Conservation (phyloP, 1,140 invertebrate genomes). For the Oncopeltus fasciatus region DNA sequence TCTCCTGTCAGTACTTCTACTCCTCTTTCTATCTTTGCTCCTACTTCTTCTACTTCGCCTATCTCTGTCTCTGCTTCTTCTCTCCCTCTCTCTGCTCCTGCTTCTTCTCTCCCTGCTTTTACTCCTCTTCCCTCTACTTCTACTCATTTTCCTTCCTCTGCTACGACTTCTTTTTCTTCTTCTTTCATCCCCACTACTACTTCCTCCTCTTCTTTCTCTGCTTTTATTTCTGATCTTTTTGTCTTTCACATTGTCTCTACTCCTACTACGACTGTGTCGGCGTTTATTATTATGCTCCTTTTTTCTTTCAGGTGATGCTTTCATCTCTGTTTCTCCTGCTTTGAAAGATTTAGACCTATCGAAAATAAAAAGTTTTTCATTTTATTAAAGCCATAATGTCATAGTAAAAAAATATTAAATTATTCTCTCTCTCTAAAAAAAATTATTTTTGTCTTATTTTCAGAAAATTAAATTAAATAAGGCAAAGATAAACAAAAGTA, state of each 20-base stretch:
- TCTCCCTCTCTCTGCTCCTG: constrained; percentile 26
- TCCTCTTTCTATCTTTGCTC: constrained; percentile 25
- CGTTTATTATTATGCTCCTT: constrained; percentile 6
- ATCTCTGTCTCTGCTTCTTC: constrained; percentile 26
- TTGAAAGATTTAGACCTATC: background rate
- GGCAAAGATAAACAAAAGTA: too few species aligned
- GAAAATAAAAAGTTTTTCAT: background rate
- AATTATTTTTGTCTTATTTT: too few species aligned
- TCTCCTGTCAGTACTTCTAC: constrained; percentile 26
- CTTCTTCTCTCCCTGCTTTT: constrained; percentile 23
- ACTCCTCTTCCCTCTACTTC: constrained; percentile 21
- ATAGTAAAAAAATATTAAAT: too few species aligned
- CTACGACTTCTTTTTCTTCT: constrained; percentile 27
- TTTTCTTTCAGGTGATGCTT: background rate
- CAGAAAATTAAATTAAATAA: too few species aligned
- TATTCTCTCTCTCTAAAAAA: too few species aligned
- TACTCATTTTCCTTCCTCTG: constrained; percentile 25
- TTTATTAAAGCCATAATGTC: too few species aligned
- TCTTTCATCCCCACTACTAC: constrained; percentile 26
- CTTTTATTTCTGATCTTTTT: constrained; percentile 26
- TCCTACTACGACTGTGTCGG: constrained; percentile 29
- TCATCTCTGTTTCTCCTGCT: background rate
- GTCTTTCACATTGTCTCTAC: constrained; percentile 26
- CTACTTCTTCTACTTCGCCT: constrained; percentile 25
- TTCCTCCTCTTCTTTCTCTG: constrained; percentile 27